Conservation (phyloP, 1,140 invertebrate species). For the Neomicropteryx cornuta region DNA sequence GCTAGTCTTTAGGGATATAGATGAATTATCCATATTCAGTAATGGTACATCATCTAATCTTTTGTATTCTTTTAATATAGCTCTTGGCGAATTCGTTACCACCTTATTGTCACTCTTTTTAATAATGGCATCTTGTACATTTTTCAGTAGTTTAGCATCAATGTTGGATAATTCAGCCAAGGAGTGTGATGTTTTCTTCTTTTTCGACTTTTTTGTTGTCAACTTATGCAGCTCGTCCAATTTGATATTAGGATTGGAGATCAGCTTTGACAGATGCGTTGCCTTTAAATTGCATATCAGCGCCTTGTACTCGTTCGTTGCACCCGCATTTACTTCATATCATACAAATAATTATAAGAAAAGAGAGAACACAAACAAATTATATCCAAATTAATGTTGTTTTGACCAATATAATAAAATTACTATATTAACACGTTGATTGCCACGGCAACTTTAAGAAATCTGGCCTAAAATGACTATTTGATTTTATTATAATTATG, state of each 20-base stretch:
- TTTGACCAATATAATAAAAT: no score
- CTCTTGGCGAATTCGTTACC: conserved; percentile 7
- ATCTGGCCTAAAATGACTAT: no score
- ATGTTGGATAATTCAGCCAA: conserved; percentile 26
- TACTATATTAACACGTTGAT: no score
- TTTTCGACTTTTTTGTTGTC: conserved; percentile 29
- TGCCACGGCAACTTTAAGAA: no score
- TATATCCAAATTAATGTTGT: no score
- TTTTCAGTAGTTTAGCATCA: conserved; percentile 34
- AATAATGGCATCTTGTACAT: conserved; percentile 29
- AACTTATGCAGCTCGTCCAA: conserved; percentile 45
- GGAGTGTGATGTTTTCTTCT: conserved; percentile 20
- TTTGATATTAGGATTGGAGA: conserved; percentile 40
- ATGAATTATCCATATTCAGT: no score
- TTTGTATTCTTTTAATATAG: conserved; percentile 20
- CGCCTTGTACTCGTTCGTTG: conserved; percentile 48
- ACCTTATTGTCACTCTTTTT: conserved; percentile 18
- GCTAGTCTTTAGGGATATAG: no score
- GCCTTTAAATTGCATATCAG: conserved; percentile 50
- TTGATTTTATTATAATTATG: no score
- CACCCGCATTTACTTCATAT: conserved; percentile 51
- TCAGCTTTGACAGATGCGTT: conserved; percentile 48
- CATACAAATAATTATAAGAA: no score
- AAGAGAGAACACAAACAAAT: no score
- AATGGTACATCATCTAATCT: no score